Evolutionary conservation across 2,888 invertebrate genomes (phyloP), one percentile per base, ranked within the genome.

Genomic region (Pseudolycoriella hygida): DNA sequence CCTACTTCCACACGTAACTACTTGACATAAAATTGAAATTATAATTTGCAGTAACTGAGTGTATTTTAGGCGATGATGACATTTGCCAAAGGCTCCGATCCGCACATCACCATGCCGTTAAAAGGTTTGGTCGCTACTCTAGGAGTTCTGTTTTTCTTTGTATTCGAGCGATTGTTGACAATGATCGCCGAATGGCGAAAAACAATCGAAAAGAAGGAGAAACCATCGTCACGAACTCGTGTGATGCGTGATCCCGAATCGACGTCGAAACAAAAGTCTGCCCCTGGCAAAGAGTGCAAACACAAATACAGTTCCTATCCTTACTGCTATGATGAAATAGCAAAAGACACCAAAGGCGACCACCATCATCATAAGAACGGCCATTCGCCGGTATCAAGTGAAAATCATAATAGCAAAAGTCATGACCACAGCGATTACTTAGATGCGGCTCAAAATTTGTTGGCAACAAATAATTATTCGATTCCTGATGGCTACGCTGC

Each of bases 221-320:
- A 71, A 51, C 69, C 79, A 17, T 80, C 81, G 1, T 65, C 79
- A 2, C 72, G 79, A 51, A 77, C 82, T 1, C 68, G 80, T 47
- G 84, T 86, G 0, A 72, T 85, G 61, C 76, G 83, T 49, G 82
- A 83, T 56, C 75, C 61, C 0, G 66, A 65, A 42, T 59, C 62
- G 1, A 40, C 17, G 3, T 62, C 64, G 14, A 56, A 59, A 12
- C 64, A 61, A 49, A 64, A 59, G 51, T 62, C 58, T 1, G 60
- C 58, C 18, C 64, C 61, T 15, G 66, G 62, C 48, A 84, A 82
- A 52, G 75, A 84, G 17, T 88, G 87, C 60, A 87, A 86, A 62
- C 85, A 87, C 54, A 86, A 84, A 57, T 87, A 87, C 57, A 85
- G 85, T n/a, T 84, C 85, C 34, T 86, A 85, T 60, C 85, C 86